Evolutionary conservation across 2,113 vertebrate species (phyloP).

Genomic region (Conger conger): DNA sequence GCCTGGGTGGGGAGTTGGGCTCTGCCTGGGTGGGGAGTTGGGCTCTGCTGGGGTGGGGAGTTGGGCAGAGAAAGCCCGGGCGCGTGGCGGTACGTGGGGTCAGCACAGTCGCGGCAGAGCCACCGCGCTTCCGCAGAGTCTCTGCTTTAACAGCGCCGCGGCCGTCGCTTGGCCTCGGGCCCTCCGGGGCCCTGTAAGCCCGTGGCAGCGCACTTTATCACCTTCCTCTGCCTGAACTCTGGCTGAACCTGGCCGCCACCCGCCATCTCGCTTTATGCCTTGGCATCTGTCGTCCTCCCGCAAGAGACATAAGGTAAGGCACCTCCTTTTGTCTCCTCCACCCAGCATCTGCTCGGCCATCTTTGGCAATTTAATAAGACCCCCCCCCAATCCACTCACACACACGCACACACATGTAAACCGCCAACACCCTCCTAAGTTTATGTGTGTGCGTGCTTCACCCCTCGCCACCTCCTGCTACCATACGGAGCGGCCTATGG

Average conservation of each 20-base stretch:
- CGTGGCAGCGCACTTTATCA: conserved; percentile 57
- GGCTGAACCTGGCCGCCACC: conserved; percentile 46
- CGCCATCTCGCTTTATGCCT: conserved; percentile 35
- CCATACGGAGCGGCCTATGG: neutral
- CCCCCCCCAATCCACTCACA: conserved; percentile 22
- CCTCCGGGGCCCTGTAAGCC: conserved; percentile 51
- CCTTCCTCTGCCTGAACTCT: conserved; percentile 52
- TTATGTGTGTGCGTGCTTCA: neutral
- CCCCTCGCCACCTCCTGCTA: neutral
- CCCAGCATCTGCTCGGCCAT: conserved; percentile 56
- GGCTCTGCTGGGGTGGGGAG: neutral
- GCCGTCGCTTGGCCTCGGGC: conserved; percentile 40
- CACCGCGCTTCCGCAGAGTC: neutral
- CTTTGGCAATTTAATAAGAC: conserved; percentile 54
- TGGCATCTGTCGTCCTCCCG: conserved; percentile 46
- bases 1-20: neutral
- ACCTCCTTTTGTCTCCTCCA: conserved; percentile 46
- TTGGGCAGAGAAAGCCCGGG: neutral
- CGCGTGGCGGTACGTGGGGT: neutral
- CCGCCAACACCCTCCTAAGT: conserved; percentile 4
- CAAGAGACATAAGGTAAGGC: conserved; percentile 44
- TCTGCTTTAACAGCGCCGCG: conserved; percentile 36
- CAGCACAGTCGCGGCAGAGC: neutral
- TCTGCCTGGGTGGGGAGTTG: neutral
- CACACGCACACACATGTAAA: conserved; percentile 8